Evolutionary conservation across 1,140 invertebrate species (phyloP).

Genomic region (Cryptotermes secundus): DNA sequence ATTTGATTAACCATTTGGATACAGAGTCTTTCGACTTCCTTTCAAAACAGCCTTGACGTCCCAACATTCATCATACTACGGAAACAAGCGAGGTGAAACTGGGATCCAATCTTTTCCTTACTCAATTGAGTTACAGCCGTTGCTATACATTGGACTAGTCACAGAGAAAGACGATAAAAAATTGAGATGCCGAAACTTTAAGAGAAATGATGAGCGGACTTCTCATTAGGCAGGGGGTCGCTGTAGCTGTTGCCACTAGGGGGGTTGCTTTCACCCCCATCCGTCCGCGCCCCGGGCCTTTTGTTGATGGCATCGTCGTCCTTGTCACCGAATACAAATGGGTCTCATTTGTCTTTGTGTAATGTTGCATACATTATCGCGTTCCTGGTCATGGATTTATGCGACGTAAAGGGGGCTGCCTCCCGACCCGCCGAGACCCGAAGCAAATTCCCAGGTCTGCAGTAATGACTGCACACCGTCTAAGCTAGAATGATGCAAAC

Average conservation of each 20-base stretch:
- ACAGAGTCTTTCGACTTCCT: not conserved
- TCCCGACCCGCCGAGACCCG: not conserved
- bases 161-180: not conserved
- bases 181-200: constrained; percentile 10
- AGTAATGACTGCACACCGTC: not conserved
- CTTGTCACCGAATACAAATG: constrained; percentile 8
- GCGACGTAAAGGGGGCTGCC: not conserved
- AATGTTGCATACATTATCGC: constrained; percentile 17
- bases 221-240: not conserved
- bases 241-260: not conserved
- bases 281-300: not conserved
- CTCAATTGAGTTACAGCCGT: not conserved
- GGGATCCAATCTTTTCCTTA: not conserved
- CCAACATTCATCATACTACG: not conserved
- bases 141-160: no score
- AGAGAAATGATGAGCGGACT: constrained; percentile 6
- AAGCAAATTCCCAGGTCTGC: constrained; percentile 4
- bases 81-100: not conserved
- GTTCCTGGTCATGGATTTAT: not conserved
- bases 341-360: constrained; percentile 11
- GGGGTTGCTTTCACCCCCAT: not conserved
- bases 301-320: not conserved
- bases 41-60: not conserved
- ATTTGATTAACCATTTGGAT: constrained; percentile 10
- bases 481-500: not conserved